phyloP scores from a whole-genome alignment of 2,888 invertebrate genomes.

The Leucophenga montana region DNA sequence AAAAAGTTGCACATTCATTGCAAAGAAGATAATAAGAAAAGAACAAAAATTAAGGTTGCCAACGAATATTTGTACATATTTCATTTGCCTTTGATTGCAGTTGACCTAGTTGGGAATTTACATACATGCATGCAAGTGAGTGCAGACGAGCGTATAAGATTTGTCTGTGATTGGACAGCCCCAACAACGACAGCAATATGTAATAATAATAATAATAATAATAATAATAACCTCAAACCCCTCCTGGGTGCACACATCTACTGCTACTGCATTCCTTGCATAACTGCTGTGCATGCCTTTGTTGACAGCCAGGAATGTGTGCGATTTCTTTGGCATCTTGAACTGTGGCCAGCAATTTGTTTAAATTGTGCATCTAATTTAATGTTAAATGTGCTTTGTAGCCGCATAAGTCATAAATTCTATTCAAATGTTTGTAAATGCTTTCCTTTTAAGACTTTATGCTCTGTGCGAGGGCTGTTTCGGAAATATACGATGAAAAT shows the following conservation, averaged over 20 bases:
- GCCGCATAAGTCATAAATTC: slow-evolving; percentile 25
- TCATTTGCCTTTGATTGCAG: slow-evolving; percentile 1
- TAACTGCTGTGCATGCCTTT: too few relatives aligned
- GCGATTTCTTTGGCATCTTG: background rate
- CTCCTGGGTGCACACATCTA: too few relatives aligned
- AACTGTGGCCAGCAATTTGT: slow-evolving; percentile 18
- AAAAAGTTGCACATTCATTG: background rate
- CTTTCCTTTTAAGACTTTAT: too few relatives aligned
- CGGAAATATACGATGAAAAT: too few relatives aligned
- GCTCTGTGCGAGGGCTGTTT: too few relatives aligned
- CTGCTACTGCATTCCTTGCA: too few relatives aligned
- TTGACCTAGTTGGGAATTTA: slow-evolving; percentile 6
- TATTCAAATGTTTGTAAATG: too few relatives aligned
- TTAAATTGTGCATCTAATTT: slow-evolving; percentile 15
- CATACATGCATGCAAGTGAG: background rate
- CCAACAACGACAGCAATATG: too few relatives aligned
- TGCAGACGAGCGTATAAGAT: background rate
- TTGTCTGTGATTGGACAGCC: background rate
- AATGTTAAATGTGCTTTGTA: slow-evolving; percentile 10
- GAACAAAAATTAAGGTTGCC: background rate
- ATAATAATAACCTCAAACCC: too few relatives aligned
- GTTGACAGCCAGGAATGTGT: background rate
- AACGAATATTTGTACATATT: too few relatives aligned
- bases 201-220: too few relatives aligned
- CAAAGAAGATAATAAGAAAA: background rate